Evolutionary conservation across 2,113 vertebrate genomes (phyloP).

Genomic region (Taurulus bubalis): DNA sequence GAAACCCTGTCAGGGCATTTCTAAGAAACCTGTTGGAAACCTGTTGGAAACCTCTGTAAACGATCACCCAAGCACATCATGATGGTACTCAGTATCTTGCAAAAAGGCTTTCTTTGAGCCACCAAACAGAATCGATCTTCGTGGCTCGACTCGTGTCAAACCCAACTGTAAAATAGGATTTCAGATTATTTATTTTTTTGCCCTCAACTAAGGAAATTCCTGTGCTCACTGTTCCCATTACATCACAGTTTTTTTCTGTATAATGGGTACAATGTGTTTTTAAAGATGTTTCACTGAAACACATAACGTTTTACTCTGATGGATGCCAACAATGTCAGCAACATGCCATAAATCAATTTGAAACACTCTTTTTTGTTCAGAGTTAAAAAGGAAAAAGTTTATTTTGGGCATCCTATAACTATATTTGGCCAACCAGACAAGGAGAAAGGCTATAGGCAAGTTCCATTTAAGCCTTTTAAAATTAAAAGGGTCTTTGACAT

Average conservation of each 20-base stretch:
- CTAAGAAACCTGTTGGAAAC: constrained; percentile 12
- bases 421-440: neutral
- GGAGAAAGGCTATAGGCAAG: neutral
- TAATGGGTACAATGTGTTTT: neutral
- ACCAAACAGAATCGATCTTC: neutral
- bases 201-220: neutral
- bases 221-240: neutral
- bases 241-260: no score
- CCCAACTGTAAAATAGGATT: neutral
- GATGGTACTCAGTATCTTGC: neutral
- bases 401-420: neutral
- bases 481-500: neutral
- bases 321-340: neutral
- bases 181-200: neutral
- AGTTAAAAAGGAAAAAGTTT: neutral
- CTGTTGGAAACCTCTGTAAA: constrained; percentile 20
- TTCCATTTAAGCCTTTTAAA: neutral
- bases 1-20: constrained; percentile 8
- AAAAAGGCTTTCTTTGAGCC: constrained; percentile 15
- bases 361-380: neutral
- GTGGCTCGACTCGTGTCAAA: neutral
- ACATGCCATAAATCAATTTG: no score
- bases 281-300: neutral
- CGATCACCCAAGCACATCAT: constrained; percentile 7
- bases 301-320: neutral